Evolutionary conservation across 2,797 vertebrate genomes (phyloP), one percentile per base, ranked within the genome.

Genomic region (Sebastes hopkinsi): DNA sequence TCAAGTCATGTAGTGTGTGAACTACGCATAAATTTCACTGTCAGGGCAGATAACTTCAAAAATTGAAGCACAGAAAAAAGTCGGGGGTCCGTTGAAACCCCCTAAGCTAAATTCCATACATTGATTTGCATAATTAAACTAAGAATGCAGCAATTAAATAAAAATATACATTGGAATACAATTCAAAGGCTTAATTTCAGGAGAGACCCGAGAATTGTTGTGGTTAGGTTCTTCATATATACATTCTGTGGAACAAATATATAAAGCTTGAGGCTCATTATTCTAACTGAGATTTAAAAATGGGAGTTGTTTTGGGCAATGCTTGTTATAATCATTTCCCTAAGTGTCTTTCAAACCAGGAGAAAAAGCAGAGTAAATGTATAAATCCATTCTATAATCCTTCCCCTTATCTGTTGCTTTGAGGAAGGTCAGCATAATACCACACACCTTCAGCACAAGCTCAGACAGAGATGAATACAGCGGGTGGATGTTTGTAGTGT

Each of bases 61-160:
- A 6, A 55, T 5, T 6, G 38, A 38, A 52, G 7, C 6, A 56
- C n/a, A 84, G 59, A 50, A 52, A 30, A 46, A 52, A 80, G 60
- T 75, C 29, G 6, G 25, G 12, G 67, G 80, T 79, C 23, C 71
- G 50, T 71, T 58, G 20, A 68, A 74, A 32, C 13, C 29, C 1
- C 12, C 0, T 16, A 14, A 65, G 78, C 32, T 14, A 29, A 87
- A 87, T 77, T 85, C 36, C 27, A 64, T 83, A 11, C 50, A 22
- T 30, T 73, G 7, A 79, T 83, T 84, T 89, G 69, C 76, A 79
- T 89, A 81, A 91, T 88, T 86, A 68, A 83, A 89, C 25, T 34
- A 69, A 73, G 74, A 67, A 79, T 67, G 62, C 59, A 50, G 46
- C 66, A 84, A 87, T 87, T 83, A 75, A 87, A 79, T 79, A 58